These are phyloP conservation scores for Semaprochilodus insignis DNA, from an alignment of 2,797 vertebrate genomes.

Conservation along the genomic window DNA sequence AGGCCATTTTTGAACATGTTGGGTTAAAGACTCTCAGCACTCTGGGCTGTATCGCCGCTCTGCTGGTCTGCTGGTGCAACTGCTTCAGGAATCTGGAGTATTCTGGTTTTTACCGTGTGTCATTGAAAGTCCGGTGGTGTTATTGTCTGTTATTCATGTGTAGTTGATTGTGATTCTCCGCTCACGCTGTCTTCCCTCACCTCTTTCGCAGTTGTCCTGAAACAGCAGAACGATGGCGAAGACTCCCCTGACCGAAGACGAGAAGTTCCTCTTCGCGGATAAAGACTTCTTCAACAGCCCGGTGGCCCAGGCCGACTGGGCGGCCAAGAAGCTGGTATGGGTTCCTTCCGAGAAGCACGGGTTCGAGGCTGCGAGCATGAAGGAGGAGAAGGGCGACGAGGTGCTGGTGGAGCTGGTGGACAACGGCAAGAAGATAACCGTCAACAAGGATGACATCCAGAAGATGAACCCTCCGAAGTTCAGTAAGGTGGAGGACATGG, in stretches of 20 bases:
- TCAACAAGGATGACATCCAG: conserved; percentile 94
- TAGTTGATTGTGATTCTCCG: no score
- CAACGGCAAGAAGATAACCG: conserved; percentile 87
- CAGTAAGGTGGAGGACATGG: conserved; percentile 98
- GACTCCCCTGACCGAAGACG: conserved; percentile 80
- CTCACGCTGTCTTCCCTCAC: no score
- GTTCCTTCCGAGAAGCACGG: conserved; percentile 93
- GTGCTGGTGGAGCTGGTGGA: conserved; percentile 88
- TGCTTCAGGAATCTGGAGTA: no score
- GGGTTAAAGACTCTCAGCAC: no score
- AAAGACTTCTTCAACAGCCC: conserved; percentile 88
- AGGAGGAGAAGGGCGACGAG: conserved; percentile 94
- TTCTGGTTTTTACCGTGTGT: no score
- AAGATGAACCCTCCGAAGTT: conserved; percentile 99
- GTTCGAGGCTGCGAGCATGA: conserved; percentile 91
- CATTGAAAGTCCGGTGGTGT: no score
- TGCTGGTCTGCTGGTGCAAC: no score
- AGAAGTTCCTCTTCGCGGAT: conserved; percentile 92
- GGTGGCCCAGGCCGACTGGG: conserved; percentile 92
- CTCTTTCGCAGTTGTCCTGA: background rate
- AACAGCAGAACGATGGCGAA: conserved; percentile 82
- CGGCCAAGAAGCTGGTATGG: conserved; percentile 94
- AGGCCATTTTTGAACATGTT: no score
- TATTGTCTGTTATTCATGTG: no score
- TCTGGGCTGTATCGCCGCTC: no score